These are phyloP conservation scores for Engraulis encrasicolus DNA, from an alignment of 2,113 vertebrate species.

Conservation along the genomic window DNA sequence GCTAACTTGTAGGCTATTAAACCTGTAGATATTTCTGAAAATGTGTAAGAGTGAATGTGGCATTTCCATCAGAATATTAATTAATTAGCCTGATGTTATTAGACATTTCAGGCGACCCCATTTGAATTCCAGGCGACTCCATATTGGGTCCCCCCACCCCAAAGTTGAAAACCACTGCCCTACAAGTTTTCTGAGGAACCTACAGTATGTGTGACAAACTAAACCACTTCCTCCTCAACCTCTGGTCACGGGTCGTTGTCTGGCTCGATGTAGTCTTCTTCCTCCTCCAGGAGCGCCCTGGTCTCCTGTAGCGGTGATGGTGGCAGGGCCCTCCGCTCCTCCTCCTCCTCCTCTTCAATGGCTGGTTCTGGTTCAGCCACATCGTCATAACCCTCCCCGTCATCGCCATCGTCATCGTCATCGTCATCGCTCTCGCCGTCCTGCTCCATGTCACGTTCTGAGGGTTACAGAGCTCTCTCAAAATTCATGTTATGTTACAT, in stretches of 20 bases:
- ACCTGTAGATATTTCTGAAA: no score
- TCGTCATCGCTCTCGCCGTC: conserved; percentile 32
- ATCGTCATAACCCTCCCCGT: conserved; percentile 42
- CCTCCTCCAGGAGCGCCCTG: background rate
- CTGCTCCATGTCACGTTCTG: conserved; percentile 50
- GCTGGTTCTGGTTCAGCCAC: background rate
- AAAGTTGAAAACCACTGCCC: no score
- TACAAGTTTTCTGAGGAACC: no score
- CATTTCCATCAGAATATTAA: no score
- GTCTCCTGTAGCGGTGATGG: background rate
- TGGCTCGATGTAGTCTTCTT: conserved; percentile 46
- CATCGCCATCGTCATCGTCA: conserved; percentile 67
- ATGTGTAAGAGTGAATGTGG: no score
- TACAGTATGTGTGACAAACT: no score
- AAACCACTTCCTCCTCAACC: background rate
- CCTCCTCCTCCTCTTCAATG: conserved; percentile 25
- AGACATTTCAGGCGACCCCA: no score
- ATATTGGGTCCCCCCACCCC: no score
- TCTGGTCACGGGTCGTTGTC: conserved; percentile 53
- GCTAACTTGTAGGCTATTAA: no score
- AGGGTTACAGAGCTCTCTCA: background rate
- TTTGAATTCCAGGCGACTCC: no score
- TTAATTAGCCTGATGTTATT: no score
- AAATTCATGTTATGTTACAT: background rate
- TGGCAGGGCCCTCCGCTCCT: background rate